Percentiles rank a stretch among this genome's conserved stretches.
Evolutionary conservation across 2,113 vertebrate genomes (phyloP).

Genomic region (Megalops atlanticus): DNA sequence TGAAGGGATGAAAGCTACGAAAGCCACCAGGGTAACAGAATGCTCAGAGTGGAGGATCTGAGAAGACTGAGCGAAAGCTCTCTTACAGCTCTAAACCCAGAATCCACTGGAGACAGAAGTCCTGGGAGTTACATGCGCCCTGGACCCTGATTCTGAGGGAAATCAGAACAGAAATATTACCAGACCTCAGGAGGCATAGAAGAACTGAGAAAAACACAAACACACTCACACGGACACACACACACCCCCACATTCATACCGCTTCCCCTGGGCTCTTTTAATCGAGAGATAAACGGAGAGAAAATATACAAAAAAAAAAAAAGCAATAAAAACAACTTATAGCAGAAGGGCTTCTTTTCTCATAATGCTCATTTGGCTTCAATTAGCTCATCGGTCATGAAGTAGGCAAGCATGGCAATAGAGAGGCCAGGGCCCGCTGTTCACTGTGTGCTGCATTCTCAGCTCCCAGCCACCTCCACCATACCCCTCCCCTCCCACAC

Average conservation of each 20-base stretch:
- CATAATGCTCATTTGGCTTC: too few species aligned
- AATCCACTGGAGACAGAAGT: too few species aligned
- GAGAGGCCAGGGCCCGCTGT: too few species aligned
- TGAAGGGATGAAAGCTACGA: too few species aligned
- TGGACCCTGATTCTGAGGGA: background rate
- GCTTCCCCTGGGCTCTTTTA: background rate
- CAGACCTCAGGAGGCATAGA: background rate
- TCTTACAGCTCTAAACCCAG: too few species aligned
- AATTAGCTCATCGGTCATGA: too few species aligned
- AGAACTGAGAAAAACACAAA: background rate
- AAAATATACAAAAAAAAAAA: background rate
- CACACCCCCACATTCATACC: constrained; percentile 28
- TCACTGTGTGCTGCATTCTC: too few species aligned
- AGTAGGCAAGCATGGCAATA: too few species aligned
- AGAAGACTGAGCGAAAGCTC: too few species aligned
- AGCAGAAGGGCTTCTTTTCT: too few species aligned
- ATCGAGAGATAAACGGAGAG: background rate
- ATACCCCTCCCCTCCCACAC: background rate
- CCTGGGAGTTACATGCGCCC: background rate
- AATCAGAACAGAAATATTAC: background rate
- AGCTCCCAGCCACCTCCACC: background rate
- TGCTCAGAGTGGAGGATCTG: constrained; percentile 16
- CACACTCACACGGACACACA: constrained; percentile 25
- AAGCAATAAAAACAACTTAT: background rate
- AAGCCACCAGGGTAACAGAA: constrained; percentile 15